These are phyloP conservation scores for Venusia cambrica DNA, from an alignment of 2,888 invertebrate species.

Conservation along the genomic window DNA sequence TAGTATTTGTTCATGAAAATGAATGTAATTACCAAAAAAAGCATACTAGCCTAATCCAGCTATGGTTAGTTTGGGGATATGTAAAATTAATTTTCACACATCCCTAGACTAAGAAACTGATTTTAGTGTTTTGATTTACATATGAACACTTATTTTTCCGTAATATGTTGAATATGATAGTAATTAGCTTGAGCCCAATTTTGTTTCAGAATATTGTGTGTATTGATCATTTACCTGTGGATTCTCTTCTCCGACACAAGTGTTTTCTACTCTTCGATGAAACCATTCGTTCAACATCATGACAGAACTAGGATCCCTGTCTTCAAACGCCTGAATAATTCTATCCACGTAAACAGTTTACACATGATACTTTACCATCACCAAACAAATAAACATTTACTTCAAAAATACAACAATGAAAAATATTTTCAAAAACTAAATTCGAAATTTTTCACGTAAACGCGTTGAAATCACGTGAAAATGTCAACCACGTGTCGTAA, in stretches of 20 bases:
- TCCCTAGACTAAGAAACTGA: too few species aligned
- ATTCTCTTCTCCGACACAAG: constrained; percentile 53
- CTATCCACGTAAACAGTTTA: constrained; percentile 55
- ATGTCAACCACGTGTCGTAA: constrained; percentile 37
- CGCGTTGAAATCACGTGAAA: constrained; percentile 56
- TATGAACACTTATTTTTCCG: too few species aligned
- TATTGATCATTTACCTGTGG: constrained; percentile 72
- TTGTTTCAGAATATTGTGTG: too few species aligned
- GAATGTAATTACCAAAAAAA: too few species aligned
- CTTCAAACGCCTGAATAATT: constrained; percentile 52
- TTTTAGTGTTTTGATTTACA: too few species aligned
- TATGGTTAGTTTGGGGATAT: too few species aligned
- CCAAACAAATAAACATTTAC: constrained; percentile 73
- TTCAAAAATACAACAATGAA: constrained; percentile 76
- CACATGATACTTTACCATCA: constrained; percentile 76
- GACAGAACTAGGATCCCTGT: constrained; percentile 50
- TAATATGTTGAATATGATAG: too few species aligned
- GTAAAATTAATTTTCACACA: too few species aligned
- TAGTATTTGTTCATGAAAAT: too few species aligned
- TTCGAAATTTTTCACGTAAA: constrained; percentile 69
- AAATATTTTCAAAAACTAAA: constrained; percentile 71
- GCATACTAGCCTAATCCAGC: too few species aligned
- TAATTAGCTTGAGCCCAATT: too few species aligned
- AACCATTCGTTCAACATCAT: constrained; percentile 79
- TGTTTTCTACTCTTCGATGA: constrained; percentile 60